phyloP scores from a whole-genome alignment of 2,113 vertebrate species.

The Oreocharis arfaki region DNA sequence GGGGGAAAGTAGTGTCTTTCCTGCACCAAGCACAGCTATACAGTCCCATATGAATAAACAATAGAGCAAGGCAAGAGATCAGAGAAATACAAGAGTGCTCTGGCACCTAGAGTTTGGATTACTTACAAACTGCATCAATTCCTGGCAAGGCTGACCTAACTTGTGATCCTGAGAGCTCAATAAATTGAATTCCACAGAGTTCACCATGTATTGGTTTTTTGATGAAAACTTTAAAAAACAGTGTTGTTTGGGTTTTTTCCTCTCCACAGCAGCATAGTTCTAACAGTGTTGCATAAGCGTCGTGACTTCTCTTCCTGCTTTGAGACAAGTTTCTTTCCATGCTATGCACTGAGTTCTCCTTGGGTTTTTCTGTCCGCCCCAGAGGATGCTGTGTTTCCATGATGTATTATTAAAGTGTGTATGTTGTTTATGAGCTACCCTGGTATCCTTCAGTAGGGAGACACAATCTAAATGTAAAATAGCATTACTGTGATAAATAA shows the following conservation, averaged over 20 bases:
- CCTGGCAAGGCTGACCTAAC: conserved; percentile 3
- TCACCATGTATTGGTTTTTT: background rate
- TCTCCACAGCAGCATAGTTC: background rate
- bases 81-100: background rate
- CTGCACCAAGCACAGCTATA: background rate
- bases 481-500: background rate
- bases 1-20: background rate
- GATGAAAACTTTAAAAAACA: conserved; percentile 18
- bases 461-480: conserved; percentile 16
- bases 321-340: background rate
- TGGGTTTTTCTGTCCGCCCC: background rate
- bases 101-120: background rate
- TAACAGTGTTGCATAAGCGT: background rate
- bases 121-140: background rate
- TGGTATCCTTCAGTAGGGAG: background rate
- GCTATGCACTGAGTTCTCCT: background rate
- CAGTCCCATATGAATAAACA: background rate
- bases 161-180: background rate
- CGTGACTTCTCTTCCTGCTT: background rate
- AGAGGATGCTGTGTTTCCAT: background rate
- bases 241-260: background rate
- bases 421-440: conserved; percentile 19
- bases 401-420: conserved; percentile 12
- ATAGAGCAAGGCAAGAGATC: background rate
- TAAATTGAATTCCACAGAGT: conserved; percentile 30